Percentiles rank a stretch among this genome's conserved stretches.
Evolutionary conservation across 2,888 invertebrate genomes (phyloP).

Genomic region (Conomelus anceps): DNA sequence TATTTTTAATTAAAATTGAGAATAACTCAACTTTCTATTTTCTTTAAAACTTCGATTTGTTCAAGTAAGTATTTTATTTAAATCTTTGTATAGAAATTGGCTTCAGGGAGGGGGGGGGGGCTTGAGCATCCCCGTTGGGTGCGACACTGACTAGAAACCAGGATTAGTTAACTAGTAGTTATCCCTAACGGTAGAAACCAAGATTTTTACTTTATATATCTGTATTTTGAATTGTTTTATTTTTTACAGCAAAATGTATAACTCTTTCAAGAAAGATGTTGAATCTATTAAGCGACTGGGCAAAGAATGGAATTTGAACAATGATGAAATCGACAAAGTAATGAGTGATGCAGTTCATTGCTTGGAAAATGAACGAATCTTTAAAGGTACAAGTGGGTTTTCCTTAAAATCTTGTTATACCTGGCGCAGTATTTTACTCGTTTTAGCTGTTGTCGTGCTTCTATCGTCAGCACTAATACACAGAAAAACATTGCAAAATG

Average conservation of each 20-base stretch:
- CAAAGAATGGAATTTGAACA: slow-evolving; percentile 51
- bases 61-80: too few relatives aligned
- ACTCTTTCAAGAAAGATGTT: slow-evolving; percentile 43
- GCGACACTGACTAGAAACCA: too few relatives aligned
- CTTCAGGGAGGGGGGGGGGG: too few relatives aligned
- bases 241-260: not conserved
- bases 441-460: not conserved
- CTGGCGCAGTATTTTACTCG: not conserved
- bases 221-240: not conserved
- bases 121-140: too few relatives aligned
- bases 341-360: slow-evolving; percentile 51
- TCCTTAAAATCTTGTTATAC: slow-evolving; percentile 35
- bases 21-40: too few relatives aligned
- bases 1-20: too few relatives aligned
- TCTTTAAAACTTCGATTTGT: too few relatives aligned
- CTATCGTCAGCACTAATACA: slow-evolving; percentile 45
- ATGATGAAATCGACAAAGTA: slow-evolving; percentile 55
- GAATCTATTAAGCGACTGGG: slow-evolving; percentile 53
- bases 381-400: slow-evolving; percentile 38
- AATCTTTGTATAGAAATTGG: too few relatives aligned
- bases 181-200: too few relatives aligned
- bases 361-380: slow-evolving; percentile 35
- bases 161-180: too few relatives aligned
- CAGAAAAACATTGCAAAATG: slow-evolving; percentile 54
- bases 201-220: not conserved